phyloP scores from a whole-genome alignment of 2,113 vertebrate genomes.

The Bothrops jararaca region DNA sequence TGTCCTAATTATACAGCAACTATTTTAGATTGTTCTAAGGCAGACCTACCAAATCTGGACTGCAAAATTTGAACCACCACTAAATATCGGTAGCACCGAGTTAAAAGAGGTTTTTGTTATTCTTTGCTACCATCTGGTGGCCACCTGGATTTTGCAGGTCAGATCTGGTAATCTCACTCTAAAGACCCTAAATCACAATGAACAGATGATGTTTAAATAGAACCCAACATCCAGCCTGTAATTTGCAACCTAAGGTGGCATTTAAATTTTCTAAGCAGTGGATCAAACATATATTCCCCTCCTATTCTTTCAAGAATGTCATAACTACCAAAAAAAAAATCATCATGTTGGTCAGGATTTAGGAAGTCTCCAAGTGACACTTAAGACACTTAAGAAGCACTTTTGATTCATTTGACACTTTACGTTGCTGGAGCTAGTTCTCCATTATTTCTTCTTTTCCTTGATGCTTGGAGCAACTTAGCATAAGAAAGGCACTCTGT shows the following conservation, averaged over 20 bases:
- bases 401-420: not conserved
- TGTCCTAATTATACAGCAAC: not conserved
- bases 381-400: not conserved
- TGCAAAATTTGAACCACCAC: not conserved
- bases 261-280: not conserved
- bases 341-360: not conserved
- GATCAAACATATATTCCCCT: not conserved
- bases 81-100: not conserved
- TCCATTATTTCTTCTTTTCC: slow-evolving; percentile 22
- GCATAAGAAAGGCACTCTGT: slow-evolving; percentile 18
- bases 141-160: not conserved
- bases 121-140: not conserved
- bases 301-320: not conserved
- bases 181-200: not conserved
- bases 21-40: not conserved
- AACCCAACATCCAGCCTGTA: not conserved
- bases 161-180: not conserved
- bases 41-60: not conserved
- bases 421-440: not conserved
- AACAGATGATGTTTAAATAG: not conserved
- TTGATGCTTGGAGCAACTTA: slow-evolving; percentile 40
- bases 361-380: not conserved
- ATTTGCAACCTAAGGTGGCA: not conserved
- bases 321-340: too few species aligned
- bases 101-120: not conserved